Evolutionary conservation across 2,888 invertebrate species (phyloP).

Genomic region (Dasysyrphus tricinctus): DNA sequence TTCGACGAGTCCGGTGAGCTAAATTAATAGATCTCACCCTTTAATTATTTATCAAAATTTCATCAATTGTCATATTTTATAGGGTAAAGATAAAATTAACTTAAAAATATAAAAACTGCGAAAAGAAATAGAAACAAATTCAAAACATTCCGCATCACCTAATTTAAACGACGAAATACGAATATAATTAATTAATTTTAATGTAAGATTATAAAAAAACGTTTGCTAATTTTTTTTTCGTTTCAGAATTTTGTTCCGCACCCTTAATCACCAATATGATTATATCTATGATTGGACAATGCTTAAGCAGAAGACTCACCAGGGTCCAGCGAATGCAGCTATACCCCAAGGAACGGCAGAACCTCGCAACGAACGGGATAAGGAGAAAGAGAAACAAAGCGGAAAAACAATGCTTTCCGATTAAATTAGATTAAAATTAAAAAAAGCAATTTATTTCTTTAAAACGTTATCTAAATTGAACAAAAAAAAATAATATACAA

Average conservation of each 20-base stretch:
- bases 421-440: conserved; percentile 77
- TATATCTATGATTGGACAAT: conserved; percentile 99
- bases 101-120: too few species aligned
- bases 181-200: too few species aligned
- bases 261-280: conserved; percentile 99
- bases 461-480: conserved; percentile 66
- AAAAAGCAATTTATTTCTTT: conserved; percentile 74
- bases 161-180: too few species aligned
- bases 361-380: conserved; percentile 81
- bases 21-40: too few species aligned
- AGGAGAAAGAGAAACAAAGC: conserved; percentile 82
- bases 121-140: too few species aligned
- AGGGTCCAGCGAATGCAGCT: conserved; percentile 81
- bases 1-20: too few species aligned
- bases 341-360: conserved; percentile 81
- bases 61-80: too few species aligned
- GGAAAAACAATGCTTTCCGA: conserved; percentile 81
- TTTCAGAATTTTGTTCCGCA: conserved; percentile 96
- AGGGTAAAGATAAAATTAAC: too few species aligned
- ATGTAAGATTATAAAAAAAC: background rate
- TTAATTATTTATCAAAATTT: too few species aligned
- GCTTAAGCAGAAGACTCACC: conserved; percentile 93
- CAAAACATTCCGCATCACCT: too few species aligned
- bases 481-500: conserved; percentile 48
- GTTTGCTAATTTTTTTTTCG: background rate